Evolutionary conservation across 2,113 vertebrate genomes (phyloP).

Genomic region (Hippolais icterina): DNA sequence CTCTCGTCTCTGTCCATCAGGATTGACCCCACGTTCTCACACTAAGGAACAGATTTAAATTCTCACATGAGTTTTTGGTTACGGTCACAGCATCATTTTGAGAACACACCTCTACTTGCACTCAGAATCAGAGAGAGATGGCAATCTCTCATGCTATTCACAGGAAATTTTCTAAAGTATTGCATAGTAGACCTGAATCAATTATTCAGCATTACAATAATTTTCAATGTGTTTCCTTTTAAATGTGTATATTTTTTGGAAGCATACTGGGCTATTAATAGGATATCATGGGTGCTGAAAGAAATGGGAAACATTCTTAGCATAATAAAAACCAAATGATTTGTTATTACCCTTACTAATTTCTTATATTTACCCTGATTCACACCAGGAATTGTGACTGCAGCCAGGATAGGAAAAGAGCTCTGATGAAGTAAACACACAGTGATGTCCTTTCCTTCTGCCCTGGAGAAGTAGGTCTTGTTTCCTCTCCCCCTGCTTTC

Average conservation of each 20-base stretch:
- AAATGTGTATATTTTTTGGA: neutral
- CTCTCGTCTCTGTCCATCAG: too few relatives aligned
- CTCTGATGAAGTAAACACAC: neutral
- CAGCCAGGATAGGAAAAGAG: neutral
- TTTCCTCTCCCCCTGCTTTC: neutral
- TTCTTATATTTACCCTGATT: neutral
- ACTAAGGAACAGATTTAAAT: neutral
- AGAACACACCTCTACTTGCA: neutral
- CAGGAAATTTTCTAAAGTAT: neutral
- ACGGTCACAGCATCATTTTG: neutral
- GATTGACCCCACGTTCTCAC: too few relatives aligned
- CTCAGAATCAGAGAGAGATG: neutral
- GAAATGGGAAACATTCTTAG: neutral
- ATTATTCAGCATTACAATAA: neutral
- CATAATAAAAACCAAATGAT: neutral
- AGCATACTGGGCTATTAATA: neutral
- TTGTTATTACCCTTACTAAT: neutral
- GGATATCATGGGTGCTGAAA: neutral
- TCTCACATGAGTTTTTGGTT: neutral
- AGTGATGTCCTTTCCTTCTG: neutral
- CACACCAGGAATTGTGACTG: neutral
- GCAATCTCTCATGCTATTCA: neutral
- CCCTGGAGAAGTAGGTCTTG: neutral
- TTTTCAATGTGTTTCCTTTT: neutral
- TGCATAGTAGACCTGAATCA: neutral